Base-by-base conservation (phyloP, 2,113 vertebrate genomes). In the Tamias sibiricus region DNA sequence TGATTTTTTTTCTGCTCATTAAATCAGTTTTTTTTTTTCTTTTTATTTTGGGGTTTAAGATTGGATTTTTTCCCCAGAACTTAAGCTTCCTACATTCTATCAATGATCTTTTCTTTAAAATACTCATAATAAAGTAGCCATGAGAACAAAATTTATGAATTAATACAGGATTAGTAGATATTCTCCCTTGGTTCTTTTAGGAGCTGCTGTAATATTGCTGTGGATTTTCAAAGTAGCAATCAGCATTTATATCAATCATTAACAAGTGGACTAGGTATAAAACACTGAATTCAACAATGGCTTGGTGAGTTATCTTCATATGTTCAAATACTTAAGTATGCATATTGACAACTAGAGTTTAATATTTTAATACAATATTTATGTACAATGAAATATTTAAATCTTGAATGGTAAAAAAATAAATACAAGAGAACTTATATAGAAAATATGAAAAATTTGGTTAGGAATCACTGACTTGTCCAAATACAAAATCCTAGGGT, bases 21-120 rank as follows among this genome's bases (percentile, higher is more conserved):
- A 44, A 35, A 52, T 82, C 8, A 47, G 13, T 4, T 75, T 22
- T 66, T 37, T 8, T 2, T 79, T 75, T 87, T 20, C 42, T 54
- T 91, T 68, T 20, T 90, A 75, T 22, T 81, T 90, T 87, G 66
- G 8, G 20, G 4, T 49, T 95, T 96, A 82, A 77, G 87, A 77
- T 14, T 66, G 26, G 7, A 79, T 87, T 95, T 47, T 3, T 90
- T 87, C 94, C 47, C n/a, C 26, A 94, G 17, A 84, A 9, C 14
- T 84, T 72, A 66, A 68, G 14, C 49, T 79, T 89, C 10, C 12
- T 42, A 62, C 22, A 71, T 64, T 37, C 13, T 87, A 32, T 81
- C 28, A 64, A 12, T 44, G 4, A 35, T 83, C 8, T 96, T 62
- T 75, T 83, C 28, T 75, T 87, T 26, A 95, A 57, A 71, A 37